Conservation (phyloP, 2,797 vertebrate species). For the Poeciliopsis gracilis region DNA sequence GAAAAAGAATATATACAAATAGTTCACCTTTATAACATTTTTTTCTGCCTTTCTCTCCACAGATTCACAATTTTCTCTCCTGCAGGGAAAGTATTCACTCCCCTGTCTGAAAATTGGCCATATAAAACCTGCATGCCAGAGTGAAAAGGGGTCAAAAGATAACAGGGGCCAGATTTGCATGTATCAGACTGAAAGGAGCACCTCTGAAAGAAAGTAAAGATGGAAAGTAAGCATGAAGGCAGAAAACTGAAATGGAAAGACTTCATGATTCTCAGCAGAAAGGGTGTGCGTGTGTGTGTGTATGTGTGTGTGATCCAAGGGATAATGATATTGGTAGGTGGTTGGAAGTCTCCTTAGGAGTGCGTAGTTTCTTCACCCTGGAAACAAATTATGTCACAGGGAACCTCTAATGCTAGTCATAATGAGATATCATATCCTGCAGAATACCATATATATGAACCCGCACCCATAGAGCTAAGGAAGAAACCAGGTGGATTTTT, state of each 20-base stretch:
- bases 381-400: conserved; percentile 59
- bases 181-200: conserved; percentile 52
- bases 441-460: conserved; percentile 53
- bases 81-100: conserved; percentile 30
- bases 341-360: conserved; percentile 35
- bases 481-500: conserved; percentile 47
- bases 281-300: neutral
- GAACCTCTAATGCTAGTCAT: conserved; percentile 63
- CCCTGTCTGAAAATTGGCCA: conserved; percentile 26
- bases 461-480: conserved; percentile 17
- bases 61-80: conserved; percentile 15
- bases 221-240: conserved; percentile 34
- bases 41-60: conserved; percentile 22
- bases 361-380: conserved; percentile 48
- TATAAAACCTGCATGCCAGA: conserved; percentile 42
- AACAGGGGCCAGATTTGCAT: conserved; percentile 56
- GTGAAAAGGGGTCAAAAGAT: conserved; percentile 37
- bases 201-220: conserved; percentile 36
- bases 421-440: conserved; percentile 55
- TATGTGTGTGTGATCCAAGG: conserved; percentile 42
- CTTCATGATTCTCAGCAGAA: conserved; percentile 48
- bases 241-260: conserved; percentile 30
- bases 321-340: conserved; percentile 54
- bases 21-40: conserved; percentile 35
- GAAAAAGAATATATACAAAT: conserved; percentile 26